Evolutionary conservation across 1,140 invertebrate genomes (phyloP).

Genomic region (Drosophila mauritiana): DNA sequence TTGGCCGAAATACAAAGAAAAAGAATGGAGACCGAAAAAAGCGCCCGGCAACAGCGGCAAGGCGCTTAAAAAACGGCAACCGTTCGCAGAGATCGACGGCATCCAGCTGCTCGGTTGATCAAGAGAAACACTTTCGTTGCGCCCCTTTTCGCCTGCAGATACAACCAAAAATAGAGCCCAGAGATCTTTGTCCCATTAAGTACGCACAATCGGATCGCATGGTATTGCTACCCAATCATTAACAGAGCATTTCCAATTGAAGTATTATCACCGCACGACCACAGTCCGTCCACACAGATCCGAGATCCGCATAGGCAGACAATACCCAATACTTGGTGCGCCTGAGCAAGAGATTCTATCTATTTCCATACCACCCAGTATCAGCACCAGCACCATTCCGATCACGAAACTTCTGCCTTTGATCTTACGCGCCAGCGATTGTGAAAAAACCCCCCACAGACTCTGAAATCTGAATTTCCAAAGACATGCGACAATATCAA

Average conservation of each 20-base stretch:
- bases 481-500: constrained; percentile 70
- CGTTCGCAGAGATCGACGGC: constrained; percentile 14
- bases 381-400: neutral
- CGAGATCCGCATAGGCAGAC: constrained; percentile 10
- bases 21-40: constrained; percentile 17
- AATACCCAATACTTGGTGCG: constrained; percentile 19
- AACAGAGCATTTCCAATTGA: constrained; percentile 53
- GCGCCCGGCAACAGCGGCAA: constrained; percentile 65
- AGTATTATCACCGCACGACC: constrained; percentile 63
- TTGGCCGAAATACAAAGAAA: constrained; percentile 44
- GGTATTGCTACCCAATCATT: constrained; percentile 22
- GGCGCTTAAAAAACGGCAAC: constrained; percentile 18
- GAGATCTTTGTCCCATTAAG: constrained; percentile 47
- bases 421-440: constrained; percentile 6
- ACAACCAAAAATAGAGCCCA: constrained; percentile 46
- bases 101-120: constrained; percentile 41
- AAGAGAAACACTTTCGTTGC: constrained; percentile 55
- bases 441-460: constrained; percentile 1
- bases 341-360: constrained; percentile 5
- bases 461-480: constrained; percentile 42
- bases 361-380: constrained; percentile 19
- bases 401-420: constrained; percentile 16
- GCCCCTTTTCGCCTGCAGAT: constrained; percentile 34
- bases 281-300: constrained; percentile 60
- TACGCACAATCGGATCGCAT: constrained; percentile 18